Conservation (phyloP, 2,113 vertebrate species). For the Chamaea fasciata region DNA sequence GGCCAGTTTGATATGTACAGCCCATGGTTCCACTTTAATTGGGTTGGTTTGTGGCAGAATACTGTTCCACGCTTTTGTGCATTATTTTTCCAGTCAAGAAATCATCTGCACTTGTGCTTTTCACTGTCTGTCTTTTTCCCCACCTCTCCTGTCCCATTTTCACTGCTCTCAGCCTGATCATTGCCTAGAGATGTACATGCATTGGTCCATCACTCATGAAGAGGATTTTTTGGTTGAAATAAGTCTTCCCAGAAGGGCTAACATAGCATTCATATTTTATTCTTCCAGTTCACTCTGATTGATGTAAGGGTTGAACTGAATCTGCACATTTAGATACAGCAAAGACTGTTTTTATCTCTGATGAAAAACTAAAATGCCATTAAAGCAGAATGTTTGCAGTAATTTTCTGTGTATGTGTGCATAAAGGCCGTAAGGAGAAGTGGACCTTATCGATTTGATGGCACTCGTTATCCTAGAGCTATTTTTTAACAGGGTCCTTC, state of each 20-base stretch:
- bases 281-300: background rate
- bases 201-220: background rate
- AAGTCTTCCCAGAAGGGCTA: background rate
- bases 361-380: background rate
- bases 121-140: background rate
- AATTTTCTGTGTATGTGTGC: background rate
- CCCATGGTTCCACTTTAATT: background rate
- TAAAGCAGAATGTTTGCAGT: background rate
- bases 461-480: background rate
- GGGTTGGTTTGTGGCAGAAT: background rate
- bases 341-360: background rate
- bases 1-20: background rate
- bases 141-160: background rate
- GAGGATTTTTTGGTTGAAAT: background rate
- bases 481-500: background rate
- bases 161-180: background rate
- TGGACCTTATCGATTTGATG: background rate
- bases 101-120: background rate
- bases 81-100: background rate
- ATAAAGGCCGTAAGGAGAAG: background rate
- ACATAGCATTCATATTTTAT: background rate
- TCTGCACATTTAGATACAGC: background rate
- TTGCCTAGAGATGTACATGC: background rate
- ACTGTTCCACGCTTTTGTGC: background rate
- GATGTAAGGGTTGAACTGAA: background rate